Base-by-base conservation (phyloP, 2,888 invertebrate species). In the Chymomyza amoena region DNA sequence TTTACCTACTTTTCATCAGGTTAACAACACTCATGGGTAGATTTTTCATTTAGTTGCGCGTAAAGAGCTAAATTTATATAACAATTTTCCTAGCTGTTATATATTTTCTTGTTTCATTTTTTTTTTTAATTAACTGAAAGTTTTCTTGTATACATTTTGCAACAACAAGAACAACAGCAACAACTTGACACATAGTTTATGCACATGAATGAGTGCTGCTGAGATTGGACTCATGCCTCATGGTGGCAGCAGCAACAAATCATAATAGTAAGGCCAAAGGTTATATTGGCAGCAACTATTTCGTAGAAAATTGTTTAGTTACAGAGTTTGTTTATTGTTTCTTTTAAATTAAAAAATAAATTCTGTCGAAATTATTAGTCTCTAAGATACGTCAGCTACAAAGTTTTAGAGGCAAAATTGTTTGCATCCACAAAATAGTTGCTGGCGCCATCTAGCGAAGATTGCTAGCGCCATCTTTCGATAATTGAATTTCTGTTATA, bases 21-120 rank as follows among this genome's bases (percentile, higher is more conserved):
- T 88, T 88, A 85, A 85, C 85, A 88, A 79, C 87, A 87, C 85
- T 88, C 85, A 76, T 77, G 88, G 85, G 85, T 82, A 78, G 87
- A 87, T 82, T 85, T 85, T 84, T 88, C 85, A 87, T 87, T 85
- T 77, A 81, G 80, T 77, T 69, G 69, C 61, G 73, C 83, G 75
- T 75, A 77, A 80, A 77, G 69, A 80, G 77, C 78, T 68, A 80
- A 81, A 88, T 81, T 74, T 79, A 81, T 84, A 76, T 80, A 86
- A 79, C 79, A 86, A 80, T 39, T 61, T 61, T 66, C 16, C n/a
- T 20, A 60, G 50, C 15, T 32, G 28, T 59, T 28, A 36, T 59
- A 18, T 45, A 13, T n/a, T 32, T 59, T 45, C 36, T 57, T 54
- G 15, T 16, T 65, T 57, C 50, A 61, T 52, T 62, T 45, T 16